Evolutionary conservation across 2,888 invertebrate genomes (phyloP).

Genomic region (Tachystola acroxantha): DNA sequence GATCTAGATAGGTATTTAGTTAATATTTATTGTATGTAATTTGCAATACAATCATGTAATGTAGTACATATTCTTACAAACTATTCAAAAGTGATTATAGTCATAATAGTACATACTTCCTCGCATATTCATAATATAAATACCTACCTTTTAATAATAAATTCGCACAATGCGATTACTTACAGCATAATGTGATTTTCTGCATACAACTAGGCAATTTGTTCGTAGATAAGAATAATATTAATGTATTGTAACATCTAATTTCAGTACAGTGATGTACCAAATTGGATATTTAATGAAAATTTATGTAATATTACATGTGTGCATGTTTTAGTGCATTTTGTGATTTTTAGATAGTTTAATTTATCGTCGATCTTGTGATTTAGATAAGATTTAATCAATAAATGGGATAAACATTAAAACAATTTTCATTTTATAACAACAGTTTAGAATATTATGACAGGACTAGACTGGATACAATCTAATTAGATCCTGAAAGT

Average conservation of each 20-base stretch:
- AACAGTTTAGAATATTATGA: too few species aligned
- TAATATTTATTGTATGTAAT: background rate
- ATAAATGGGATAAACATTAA: constrained; percentile 32
- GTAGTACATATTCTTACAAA: constrained; percentile 2
- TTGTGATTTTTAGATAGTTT: constrained; percentile 77
- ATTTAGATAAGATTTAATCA: constrained; percentile 67
- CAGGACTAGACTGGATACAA: too few species aligned
- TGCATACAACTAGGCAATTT: constrained; percentile 44
- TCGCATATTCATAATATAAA: constrained; percentile 37
- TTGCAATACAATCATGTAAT: background rate
- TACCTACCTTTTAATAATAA: constrained; percentile 5
- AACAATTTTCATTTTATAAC: too few species aligned
- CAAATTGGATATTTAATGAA: constrained; percentile 57
- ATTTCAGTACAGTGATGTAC: constrained; percentile 57
- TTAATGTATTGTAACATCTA: constrained; percentile 23
- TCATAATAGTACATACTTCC: constrained; percentile 56
- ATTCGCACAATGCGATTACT: constrained; percentile 32
- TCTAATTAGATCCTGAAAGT: too few species aligned
- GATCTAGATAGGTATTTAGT: background rate
- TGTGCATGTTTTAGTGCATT: constrained; percentile 79
- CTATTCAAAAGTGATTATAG: constrained; percentile 54
- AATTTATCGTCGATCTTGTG: constrained; percentile 77
- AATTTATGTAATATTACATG: constrained; percentile 68
- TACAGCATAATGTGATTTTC: background rate
- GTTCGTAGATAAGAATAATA: constrained; percentile 51